Evolutionary conservation across 2,113 vertebrate species (phyloP).

Genomic region (Dromiciops gliroides): DNA sequence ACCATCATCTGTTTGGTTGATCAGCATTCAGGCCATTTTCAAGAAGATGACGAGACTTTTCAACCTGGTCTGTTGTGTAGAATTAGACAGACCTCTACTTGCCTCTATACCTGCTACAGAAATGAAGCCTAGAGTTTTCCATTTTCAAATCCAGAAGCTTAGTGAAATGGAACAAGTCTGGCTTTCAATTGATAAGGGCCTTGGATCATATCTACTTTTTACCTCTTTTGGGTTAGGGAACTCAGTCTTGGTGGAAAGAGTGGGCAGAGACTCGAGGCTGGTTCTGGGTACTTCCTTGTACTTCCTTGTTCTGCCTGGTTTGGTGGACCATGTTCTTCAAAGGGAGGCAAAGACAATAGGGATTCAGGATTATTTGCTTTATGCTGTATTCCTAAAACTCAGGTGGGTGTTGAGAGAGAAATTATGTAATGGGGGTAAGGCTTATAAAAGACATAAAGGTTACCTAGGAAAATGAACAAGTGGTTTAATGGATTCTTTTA

Average conservation of each 20-base stretch:
- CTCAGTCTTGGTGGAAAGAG: too few species aligned
- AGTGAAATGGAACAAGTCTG: too few species aligned
- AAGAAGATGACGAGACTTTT: too few species aligned
- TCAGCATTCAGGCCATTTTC: not conserved
- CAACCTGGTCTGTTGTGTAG: not conserved
- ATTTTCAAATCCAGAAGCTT: too few species aligned
- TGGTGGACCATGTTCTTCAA: not conserved
- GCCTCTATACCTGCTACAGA: too few species aligned
- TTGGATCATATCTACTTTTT: not conserved
- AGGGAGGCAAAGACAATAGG: too few species aligned
- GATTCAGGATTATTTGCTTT: too few species aligned
- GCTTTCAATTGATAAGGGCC: not conserved
- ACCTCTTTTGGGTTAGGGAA: not conserved
- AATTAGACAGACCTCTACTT: not conserved
- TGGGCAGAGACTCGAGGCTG: too few species aligned
- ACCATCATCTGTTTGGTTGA: fast-evolving
- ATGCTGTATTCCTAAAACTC: too few species aligned
- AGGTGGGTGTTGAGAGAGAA: too few species aligned
- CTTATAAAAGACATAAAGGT: not conserved
- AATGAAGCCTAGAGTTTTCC: not conserved
- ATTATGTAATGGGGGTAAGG: too few species aligned
- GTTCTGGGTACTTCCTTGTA: not conserved
- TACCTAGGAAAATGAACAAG: not conserved
- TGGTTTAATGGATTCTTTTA: not conserved
- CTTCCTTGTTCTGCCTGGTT: not conserved